Percentiles rank a stretch among this genome's conserved stretches.
These are phyloP conservation scores for Calliphora vomitoria DNA, from an alignment of 2,888 invertebrate species.

Conservation along the genomic window DNA sequence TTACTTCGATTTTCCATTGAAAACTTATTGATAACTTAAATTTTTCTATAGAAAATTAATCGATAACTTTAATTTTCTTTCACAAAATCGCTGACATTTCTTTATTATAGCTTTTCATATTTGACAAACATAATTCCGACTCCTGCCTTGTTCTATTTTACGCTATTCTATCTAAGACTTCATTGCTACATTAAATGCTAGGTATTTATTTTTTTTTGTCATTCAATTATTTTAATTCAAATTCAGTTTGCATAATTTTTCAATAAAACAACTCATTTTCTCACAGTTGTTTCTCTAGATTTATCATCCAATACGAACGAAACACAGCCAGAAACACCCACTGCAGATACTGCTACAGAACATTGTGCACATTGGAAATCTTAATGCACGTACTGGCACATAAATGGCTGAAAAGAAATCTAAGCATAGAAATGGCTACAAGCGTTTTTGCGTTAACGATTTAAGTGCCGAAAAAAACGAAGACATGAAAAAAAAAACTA, in stretches of 20 bases:
- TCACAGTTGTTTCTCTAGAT: constrained; percentile 50
- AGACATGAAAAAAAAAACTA: background rate
- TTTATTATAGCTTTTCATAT: no score
- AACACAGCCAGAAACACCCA: background rate
- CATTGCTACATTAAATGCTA: background rate
- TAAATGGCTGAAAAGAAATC: constrained; percentile 40
- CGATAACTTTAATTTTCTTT: no score
- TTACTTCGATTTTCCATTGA: no score
- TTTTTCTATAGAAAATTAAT: no score
- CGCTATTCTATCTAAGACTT: background rate
- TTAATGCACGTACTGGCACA: constrained; percentile 63
- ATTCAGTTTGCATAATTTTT: constrained; percentile 73
- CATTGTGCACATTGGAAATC: background rate
- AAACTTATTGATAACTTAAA: no score
- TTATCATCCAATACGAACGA: constrained; percentile 28
- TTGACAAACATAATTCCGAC: no score
- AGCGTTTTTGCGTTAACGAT: constrained; percentile 48
- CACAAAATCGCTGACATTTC: no score
- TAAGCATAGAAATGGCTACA: constrained; percentile 37
- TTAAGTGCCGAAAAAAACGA: constrained; percentile 11
- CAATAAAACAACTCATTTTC: constrained; percentile 73
- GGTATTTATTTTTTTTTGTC: background rate
- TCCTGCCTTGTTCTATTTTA: background rate
- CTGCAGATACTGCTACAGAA: background rate
- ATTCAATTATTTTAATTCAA: constrained; percentile 55